A percentile compares a stretch with the other conserved stretches of the same genome.
phyloP scores from a whole-genome alignment of 2,797 vertebrate species.

The Gymnoscopelus braueri region DNA sequence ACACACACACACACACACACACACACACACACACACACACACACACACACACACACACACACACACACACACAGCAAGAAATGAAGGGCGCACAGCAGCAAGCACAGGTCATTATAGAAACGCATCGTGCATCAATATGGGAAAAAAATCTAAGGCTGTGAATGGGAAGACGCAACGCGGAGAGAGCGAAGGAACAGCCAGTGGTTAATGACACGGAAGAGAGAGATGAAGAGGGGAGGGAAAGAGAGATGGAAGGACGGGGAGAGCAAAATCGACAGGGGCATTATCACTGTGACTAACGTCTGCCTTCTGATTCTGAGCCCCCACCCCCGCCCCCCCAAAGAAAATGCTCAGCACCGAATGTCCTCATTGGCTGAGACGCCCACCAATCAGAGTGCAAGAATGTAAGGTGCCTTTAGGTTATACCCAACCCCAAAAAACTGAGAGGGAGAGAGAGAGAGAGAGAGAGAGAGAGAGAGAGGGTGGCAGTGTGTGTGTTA shows the following conservation, averaged over 20 bases:
- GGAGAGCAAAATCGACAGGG: conserved; percentile 63
- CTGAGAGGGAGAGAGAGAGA: conserved; percentile 9
- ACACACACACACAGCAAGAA: neutral
- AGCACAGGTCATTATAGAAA: neutral
- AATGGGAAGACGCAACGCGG: neutral
- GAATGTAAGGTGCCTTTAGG: conserved; percentile 82
- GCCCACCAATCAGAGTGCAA: conserved; percentile 64
- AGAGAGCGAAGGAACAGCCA: conserved; percentile 17
- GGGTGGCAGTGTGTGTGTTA: conserved; percentile 35
- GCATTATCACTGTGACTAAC: conserved; percentile 60
- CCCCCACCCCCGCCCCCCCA: conserved; percentile 15
- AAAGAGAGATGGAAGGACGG: conserved; percentile 41
- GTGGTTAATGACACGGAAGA: conserved; percentile 39
- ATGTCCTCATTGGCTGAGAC: conserved; percentile 64
- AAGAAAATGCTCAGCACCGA: conserved; percentile 59
- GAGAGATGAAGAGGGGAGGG: conserved; percentile 24
- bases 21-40: neutral
- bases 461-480: conserved; percentile 8
- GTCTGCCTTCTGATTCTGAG: conserved; percentile 68
- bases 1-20: neutral
- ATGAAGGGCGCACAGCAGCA: neutral
- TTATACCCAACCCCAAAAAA: conserved; percentile 80
- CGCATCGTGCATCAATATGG: neutral
- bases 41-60: neutral
- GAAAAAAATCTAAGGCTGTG: neutral